Conservation (phyloP, 2,797 vertebrate species). For the Esox masquinongy region DNA sequence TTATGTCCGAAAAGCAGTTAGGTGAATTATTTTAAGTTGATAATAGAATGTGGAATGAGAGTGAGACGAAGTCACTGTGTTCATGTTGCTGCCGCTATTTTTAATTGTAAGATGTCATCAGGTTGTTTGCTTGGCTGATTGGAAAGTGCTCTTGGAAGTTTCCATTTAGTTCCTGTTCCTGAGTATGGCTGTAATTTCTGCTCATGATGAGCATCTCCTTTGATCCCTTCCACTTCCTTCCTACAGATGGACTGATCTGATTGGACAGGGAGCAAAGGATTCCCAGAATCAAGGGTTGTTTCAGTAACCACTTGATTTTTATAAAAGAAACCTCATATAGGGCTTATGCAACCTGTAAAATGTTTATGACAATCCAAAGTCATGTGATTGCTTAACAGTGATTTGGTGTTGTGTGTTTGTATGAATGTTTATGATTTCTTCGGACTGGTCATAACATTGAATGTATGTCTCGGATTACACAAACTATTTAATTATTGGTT, state of each 20-base stretch:
- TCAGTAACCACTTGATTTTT: background rate
- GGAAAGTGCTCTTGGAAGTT: background rate
- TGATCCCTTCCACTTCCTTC: conserved; percentile 36
- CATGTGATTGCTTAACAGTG: background rate
- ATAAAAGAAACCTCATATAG: background rate
- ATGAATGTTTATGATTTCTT: background rate
- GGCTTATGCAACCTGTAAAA: no score
- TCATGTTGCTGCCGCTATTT: background rate
- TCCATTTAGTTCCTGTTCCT: background rate
- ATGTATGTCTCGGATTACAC: background rate
- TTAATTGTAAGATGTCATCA: background rate
- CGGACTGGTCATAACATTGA: background rate
- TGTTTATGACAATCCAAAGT: background rate
- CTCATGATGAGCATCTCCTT: conserved; percentile 26
- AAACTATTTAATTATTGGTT: conserved; percentile 28
- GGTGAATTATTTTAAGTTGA: no score
- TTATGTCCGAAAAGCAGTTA: no score
- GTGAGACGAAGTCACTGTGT: background rate
- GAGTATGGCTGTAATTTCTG: conserved; percentile 11
- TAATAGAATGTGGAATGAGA: background rate
- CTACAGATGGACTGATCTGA: conserved; percentile 36
- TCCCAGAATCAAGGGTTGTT: conserved; percentile 24
- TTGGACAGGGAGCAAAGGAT: conserved; percentile 44
- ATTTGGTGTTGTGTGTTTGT: background rate
- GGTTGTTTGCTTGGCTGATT: background rate